Conservation (phyloP, 2,888 invertebrate species). For the Sthenelais limicola region DNA sequence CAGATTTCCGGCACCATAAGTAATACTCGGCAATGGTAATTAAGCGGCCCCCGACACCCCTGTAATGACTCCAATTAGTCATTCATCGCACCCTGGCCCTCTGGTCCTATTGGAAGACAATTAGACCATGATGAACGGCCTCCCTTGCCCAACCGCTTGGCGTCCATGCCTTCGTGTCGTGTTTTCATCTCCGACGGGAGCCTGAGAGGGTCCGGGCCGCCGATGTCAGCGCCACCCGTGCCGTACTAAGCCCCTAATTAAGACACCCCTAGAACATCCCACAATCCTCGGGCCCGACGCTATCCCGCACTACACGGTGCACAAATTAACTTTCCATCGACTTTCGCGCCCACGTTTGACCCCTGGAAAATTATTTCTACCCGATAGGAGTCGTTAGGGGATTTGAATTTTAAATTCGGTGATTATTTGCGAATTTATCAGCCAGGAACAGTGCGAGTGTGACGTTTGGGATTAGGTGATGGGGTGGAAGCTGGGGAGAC, state of each 20-base stretch:
- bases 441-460: background rate
- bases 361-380: constrained; percentile 33
- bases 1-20: constrained; percentile 34
- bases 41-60: constrained; percentile 25
- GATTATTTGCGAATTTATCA: constrained; percentile 39
- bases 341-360: constrained; percentile 39
- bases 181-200: constrained; percentile 40
- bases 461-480: constrained; percentile 34
- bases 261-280: constrained; percentile 19
- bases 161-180: constrained; percentile 9
- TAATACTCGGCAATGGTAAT: constrained; percentile 16
- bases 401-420: constrained; percentile 39
- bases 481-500: background rate
- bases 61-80: constrained; percentile 30
- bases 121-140: constrained; percentile 27
- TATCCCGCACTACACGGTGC: constrained; percentile 11
- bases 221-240: constrained; percentile 27
- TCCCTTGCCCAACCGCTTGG: background rate
- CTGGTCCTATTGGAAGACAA: constrained; percentile 9
- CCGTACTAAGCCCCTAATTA: constrained; percentile 35
- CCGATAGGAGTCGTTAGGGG: constrained; percentile 11
- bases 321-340: constrained; percentile 40
- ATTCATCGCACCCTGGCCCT: constrained; percentile 15
- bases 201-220: constrained; percentile 12
- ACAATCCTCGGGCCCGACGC: background rate